Evolutionary conservation across 2,888 invertebrate species (phyloP).

Genomic region (Chrysolina oricalcia): DNA sequence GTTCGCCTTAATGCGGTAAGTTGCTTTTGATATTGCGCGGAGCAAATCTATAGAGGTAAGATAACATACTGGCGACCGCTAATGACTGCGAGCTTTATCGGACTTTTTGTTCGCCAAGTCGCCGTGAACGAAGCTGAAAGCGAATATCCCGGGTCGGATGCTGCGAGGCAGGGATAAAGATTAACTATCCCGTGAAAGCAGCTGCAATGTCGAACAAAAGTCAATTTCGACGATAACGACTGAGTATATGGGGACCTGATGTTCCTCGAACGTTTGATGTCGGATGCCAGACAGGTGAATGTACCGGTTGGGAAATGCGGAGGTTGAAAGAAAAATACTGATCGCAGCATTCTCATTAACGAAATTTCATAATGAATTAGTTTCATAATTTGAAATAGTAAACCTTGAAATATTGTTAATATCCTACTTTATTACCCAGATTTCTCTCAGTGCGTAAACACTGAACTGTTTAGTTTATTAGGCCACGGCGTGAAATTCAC

Average conservation of each 20-base stretch:
- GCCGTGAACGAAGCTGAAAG: conserved; percentile 16
- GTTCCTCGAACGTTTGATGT: conserved; percentile 5
- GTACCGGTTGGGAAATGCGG: background rate
- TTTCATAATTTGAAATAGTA: too few relatives aligned
- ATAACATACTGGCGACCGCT: conserved; percentile 20
- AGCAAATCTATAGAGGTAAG: conserved; percentile 30
- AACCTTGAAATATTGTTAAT: too few relatives aligned
- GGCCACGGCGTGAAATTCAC: too few relatives aligned
- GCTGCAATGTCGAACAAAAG: conserved; percentile 12
- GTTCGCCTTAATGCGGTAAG: conserved; percentile 14
- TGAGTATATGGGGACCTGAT: conserved; percentile 2
- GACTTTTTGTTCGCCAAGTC: conserved; percentile 1
- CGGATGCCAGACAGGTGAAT: conserved; percentile 6
- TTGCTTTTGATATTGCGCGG: conserved; percentile 22
- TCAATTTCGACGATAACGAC: conserved; percentile 9
- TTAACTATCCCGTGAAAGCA: conserved; percentile 19
- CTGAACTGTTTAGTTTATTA: too few relatives aligned
- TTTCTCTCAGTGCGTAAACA: too few relatives aligned
- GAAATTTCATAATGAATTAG: too few relatives aligned
- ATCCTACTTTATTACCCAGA: too few relatives aligned
- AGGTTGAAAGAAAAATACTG: too few relatives aligned
- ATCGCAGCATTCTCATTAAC: too few relatives aligned
- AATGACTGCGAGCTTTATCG: conserved; percentile 26
- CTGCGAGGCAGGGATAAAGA: conserved; percentile 13
- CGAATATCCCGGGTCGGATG: conserved; percentile 18